Percentiles rank a stretch among this genome's conserved stretches.
phyloP scores from a whole-genome alignment of 2,113 vertebrate genomes.

The Kryptolebias marmoratus region DNA sequence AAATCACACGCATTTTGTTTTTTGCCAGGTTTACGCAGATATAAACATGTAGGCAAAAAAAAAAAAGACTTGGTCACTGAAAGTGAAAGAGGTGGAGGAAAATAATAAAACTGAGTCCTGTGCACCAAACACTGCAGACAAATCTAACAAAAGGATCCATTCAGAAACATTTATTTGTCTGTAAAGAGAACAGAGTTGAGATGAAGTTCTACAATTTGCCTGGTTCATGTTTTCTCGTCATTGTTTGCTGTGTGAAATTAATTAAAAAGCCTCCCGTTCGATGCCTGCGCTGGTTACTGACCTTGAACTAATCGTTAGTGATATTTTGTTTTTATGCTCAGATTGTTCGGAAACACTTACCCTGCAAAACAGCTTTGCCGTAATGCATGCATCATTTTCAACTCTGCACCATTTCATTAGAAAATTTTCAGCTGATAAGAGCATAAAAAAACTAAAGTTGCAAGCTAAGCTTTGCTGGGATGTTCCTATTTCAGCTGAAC shows the following conservation, averaged over 20 bases:
- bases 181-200: neutral
- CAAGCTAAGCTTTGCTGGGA: neutral
- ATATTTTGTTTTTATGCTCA: conserved; percentile 27
- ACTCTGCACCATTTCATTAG: conserved; percentile 46
- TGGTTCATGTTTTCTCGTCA: conserved; percentile 22
- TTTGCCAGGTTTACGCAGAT: conserved; percentile 4
- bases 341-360: conserved; percentile 24
- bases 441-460: neutral
- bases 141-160: neutral
- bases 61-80: conserved; percentile 1
- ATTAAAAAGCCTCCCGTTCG: conserved; percentile 14
- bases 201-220: neutral
- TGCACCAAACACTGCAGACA: conserved; percentile 25
- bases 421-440: conserved; percentile 16
- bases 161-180: conserved; percentile 1
- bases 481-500: neutral
- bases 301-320: conserved; percentile 51
- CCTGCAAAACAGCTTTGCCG: conserved; percentile 19
- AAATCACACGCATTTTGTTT: conserved; percentile 31
- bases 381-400: conserved; percentile 21
- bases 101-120: conserved; percentile 22
- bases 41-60: conserved; percentile 3
- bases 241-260: conserved; percentile 11
- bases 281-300: conserved; percentile 30
- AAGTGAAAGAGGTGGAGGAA: conserved; percentile 17